These are phyloP conservation scores for Unio pictorum DNA, from an alignment of 2,888 invertebrate species.

Conservation along the genomic window DNA sequence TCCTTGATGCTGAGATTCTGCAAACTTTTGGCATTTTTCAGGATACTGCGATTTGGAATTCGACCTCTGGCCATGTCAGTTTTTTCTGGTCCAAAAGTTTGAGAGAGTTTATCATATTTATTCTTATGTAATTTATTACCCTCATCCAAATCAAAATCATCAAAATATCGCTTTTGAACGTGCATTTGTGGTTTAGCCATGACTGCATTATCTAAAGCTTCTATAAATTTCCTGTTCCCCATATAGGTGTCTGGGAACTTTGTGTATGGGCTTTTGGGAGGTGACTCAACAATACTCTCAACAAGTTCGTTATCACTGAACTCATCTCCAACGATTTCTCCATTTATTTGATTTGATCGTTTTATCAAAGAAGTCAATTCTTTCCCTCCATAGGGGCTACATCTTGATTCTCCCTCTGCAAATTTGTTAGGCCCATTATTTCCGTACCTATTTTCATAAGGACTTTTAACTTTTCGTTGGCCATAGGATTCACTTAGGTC, in stretches of 20 bases:
- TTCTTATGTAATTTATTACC: neutral
- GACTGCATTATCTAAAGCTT: conserved; percentile 45
- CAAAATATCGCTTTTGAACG: conserved; percentile 34
- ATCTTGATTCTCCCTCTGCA: conserved; percentile 29
- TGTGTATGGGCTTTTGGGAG: conserved; percentile 11
- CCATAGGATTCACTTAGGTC: conserved; percentile 33
- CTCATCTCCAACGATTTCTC: conserved; percentile 13
- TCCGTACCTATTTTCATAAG: neutral
- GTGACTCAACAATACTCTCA: conserved; percentile 19
- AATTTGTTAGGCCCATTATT: conserved; percentile 4
- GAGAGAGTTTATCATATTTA: conserved; percentile 3
- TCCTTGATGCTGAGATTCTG: conserved; percentile 47
- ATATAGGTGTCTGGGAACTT: conserved; percentile 9
- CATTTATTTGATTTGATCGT: conserved; percentile 7
- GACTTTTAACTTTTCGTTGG: conserved; percentile 15
- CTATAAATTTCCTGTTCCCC: conserved; percentile 38
- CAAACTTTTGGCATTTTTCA: conserved; percentile 42
- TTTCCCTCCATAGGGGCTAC: conserved; percentile 44
- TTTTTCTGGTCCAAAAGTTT: conserved; percentile 11
- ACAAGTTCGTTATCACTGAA: conserved; percentile 13
- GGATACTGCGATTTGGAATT: conserved; percentile 35
- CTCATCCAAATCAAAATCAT: conserved; percentile 29
- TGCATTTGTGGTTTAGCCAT: conserved; percentile 28
- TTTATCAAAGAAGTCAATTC: conserved; percentile 23
- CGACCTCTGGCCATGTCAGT: conserved; percentile 14